These are phyloP conservation scores for Mionectes macconnelli DNA, from an alignment of 2,113 vertebrate species.

Conservation along the genomic window DNA sequence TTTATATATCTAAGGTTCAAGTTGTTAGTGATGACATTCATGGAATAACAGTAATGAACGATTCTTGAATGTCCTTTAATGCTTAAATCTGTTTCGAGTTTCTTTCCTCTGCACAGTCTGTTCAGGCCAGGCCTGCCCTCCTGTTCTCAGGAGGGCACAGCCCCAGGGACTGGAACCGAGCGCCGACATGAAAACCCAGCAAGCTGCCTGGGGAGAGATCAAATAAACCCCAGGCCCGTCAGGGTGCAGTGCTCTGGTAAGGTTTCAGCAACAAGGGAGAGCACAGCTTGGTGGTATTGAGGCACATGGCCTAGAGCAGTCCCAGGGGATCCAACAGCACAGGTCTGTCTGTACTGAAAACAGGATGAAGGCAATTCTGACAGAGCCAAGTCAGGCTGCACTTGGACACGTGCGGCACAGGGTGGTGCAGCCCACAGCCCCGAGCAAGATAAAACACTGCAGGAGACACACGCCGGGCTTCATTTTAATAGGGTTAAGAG, in stretches of 20 bases:
- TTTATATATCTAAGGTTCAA: background rate
- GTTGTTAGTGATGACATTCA: background rate
- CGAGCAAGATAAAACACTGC: background rate
- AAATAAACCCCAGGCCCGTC: background rate
- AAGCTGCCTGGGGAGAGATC: background rate
- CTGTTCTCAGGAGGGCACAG: background rate
- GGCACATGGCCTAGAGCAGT: accelerated
- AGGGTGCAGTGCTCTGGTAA: background rate
- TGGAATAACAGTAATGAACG: background rate
- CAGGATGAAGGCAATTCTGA: background rate
- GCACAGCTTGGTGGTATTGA: background rate
- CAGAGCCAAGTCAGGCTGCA: accelerated
- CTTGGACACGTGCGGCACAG: background rate
- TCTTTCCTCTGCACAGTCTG: accelerated
- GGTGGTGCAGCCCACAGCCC: background rate
- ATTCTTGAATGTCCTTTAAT: background rate
- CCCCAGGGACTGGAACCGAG: background rate
- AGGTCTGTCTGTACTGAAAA: background rate
- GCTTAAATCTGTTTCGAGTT: background rate
- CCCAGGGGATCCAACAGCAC: background rate
- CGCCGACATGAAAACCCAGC: background rate
- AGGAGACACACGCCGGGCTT: background rate
- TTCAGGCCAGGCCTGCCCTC: background rate
- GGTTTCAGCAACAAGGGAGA: background rate
- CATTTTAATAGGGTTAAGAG: background rate